Base-by-base conservation (phyloP, 2,113 vertebrate species). In the Oreotrochilus melanogaster region DNA sequence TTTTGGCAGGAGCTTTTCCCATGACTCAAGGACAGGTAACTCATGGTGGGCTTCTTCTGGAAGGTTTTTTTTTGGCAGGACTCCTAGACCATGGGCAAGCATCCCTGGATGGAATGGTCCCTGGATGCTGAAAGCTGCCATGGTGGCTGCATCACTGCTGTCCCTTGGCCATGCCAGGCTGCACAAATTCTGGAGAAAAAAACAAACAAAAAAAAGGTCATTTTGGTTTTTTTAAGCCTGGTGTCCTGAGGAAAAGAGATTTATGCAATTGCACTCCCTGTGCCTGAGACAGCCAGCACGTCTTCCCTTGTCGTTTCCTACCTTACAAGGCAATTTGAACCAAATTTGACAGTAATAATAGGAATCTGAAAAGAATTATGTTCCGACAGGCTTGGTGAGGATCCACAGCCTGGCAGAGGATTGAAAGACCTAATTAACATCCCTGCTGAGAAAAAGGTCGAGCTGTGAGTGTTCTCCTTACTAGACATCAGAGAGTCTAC, bases 61-160 rank as follows among this genome's bases (percentile, higher is more conserved):
- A 25, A 25, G n/a, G 24, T 39, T 28, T 21, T 28, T 21, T 28
- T 43, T 7, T 12, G 4, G 58, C 16, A 42, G 64, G 23, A 15
- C 9, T 47, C 54, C 0, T 2, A 22, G 43, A 24, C 24, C 6
- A 8, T 0, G 2, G 16, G 7, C 0, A 15, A 61, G 57, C 57
- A 27, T 54, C 45, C 56, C 24, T 0, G 2, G 23, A 14, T 23
- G 9, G 23, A 67, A 13, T 0, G 0, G 21, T 56, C 27, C 54
- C 35, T 48, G 71, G 58, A 16, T 39, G 66, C 10, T 9, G 4
- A 45, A 54, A 50, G 12, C 54, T 45, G 78, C n/a, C 2, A 1
- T 0, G 0, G 42, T 3, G 2, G 31, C 27, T 43, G 42, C 1
- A 1, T 10, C 2, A 0, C 37, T 30, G 27, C 24, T 1, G 0